These are phyloP conservation scores for Lithobates sylvaticus DNA, from an alignment of 2,797 vertebrate species.

Conservation along the genomic window DNA sequence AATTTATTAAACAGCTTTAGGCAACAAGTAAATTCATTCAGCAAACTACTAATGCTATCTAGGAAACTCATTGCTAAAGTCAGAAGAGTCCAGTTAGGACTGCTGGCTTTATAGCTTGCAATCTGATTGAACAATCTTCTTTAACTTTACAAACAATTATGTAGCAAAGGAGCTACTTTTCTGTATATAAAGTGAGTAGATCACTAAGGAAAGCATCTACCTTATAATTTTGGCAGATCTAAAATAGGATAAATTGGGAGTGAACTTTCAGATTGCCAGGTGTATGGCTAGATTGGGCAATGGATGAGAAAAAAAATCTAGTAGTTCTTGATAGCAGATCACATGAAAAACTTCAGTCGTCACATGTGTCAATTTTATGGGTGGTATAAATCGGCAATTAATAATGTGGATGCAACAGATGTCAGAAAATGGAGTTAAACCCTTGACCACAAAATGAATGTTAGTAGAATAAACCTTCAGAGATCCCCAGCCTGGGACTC, in stretches of 20 bases:
- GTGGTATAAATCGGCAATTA: no score
- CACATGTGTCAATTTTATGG: no score
- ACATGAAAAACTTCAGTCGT: no score
- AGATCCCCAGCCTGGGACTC: no score
- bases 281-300: no score
- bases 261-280: neutral
- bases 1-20: neutral
- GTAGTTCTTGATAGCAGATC: no score
- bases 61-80: neutral
- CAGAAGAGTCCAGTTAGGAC: no score
- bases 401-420: no score
- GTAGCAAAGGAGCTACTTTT: neutral
- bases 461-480: no score
- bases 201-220: neutral
- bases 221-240: neutral
- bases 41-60: slow-evolving; percentile 45
- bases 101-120: neutral
- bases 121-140: neutral
- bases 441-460: no score
- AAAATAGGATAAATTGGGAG: neutral
- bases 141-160: neutral
- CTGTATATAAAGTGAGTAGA: neutral
- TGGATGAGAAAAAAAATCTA: no score
- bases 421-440: no score
- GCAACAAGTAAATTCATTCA: slow-evolving; percentile 44